Percentiles rank a stretch among this genome's conserved stretches.
These are phyloP conservation scores for Caenorhabditis sp. DNA, from an alignment of 2,888 invertebrate species.

Conservation along the genomic window DNA sequence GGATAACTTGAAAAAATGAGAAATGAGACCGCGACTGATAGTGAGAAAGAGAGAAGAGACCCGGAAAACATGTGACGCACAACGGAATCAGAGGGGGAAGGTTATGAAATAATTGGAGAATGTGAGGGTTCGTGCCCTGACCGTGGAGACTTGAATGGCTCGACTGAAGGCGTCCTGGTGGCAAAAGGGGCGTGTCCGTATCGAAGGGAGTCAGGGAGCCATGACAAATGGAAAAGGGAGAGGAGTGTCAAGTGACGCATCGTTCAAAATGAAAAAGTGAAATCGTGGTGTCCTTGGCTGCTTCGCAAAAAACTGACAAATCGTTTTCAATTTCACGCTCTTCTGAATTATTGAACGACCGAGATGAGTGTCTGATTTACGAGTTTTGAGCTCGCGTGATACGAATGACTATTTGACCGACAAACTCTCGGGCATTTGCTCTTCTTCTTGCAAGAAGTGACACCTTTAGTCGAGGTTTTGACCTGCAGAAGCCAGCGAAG, in stretches of 20 bases:
- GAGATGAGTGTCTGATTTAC: slow-evolving; percentile 36
- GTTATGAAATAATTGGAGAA: slow-evolving; percentile 46
- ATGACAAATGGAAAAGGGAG: neutral
- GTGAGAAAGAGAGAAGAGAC: slow-evolving; percentile 48
- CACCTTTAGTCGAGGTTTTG: slow-evolving; percentile 30
- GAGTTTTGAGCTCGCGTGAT: slow-evolving; percentile 21
- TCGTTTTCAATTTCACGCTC: slow-evolving; percentile 33
- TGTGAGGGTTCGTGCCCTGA: neutral
- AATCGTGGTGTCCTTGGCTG: neutral
- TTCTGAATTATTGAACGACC: slow-evolving; percentile 38
- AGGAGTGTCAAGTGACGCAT: slow-evolving; percentile 2
- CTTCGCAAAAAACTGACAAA: slow-evolving; percentile 10
- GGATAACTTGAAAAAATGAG: slow-evolving; percentile 31
- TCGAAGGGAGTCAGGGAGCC: neutral
- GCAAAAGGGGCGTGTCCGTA: neutral
- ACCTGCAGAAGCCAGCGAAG: slow-evolving; percentile 20
- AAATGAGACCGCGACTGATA: slow-evolving; percentile 57
- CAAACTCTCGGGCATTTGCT: slow-evolving; percentile 25
- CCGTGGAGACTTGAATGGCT: neutral
- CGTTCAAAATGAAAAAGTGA: neutral
- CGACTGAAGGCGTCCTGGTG: neutral
- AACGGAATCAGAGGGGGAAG: slow-evolving; percentile 16
- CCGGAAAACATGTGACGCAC: slow-evolving; percentile 54
- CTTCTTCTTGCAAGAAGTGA: slow-evolving; percentile 52
- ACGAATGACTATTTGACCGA: slow-evolving; percentile 36